Base-by-base conservation (phyloP, 2,888 invertebrate genomes). In the Sesia apiformis region DNA sequence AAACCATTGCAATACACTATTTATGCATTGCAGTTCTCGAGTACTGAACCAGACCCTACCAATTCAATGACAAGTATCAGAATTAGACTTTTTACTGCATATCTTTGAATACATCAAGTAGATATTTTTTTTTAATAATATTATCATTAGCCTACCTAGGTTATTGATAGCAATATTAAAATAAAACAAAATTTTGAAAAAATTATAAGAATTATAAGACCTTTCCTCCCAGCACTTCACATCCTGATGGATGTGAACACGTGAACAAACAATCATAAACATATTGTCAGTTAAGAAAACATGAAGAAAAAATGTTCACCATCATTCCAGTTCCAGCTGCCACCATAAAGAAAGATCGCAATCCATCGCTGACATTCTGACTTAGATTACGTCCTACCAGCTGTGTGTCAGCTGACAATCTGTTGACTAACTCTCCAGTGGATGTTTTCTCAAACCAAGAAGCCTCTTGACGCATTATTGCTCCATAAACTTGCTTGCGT, bases 341-440 rank as follows among this genome's bases (percentile, higher is more conserved):
- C 5, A 96, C 95, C 93, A 97, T 97, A 57, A 97, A 93, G 3
- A 93, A 76, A 0, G 98, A 96, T 52, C 99, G 89, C 38, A 98
- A 81, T 0, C 99, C 99, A 86, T 99, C 98, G 3, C 98, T 97
- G 56, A 99, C 92, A 84, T 99, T 99, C 74, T 94, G 94, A 54
- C 98, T 98, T 1, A 99, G 91, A 43, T 98, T 95, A 58, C 96
- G 93, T 4, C 98, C 97, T 4, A 99, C 97, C 8, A 98, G 89
- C 62, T 95, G 94, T 0, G 98, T 95, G 74, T 99, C 99, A 5
- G 97, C 94, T 51, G 96, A 95, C 40, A 97, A 83, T 58, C 99
- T 91, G 79, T 98, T 98, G 0, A 98, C 93, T 52, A 98, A 87
- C 82, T 98, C 97, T 1, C 98, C 98, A 0, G 97, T 97, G 57